phyloP scores from a whole-genome alignment of 2,888 invertebrate species.

The Caenorhabditis sulstoni region DNA sequence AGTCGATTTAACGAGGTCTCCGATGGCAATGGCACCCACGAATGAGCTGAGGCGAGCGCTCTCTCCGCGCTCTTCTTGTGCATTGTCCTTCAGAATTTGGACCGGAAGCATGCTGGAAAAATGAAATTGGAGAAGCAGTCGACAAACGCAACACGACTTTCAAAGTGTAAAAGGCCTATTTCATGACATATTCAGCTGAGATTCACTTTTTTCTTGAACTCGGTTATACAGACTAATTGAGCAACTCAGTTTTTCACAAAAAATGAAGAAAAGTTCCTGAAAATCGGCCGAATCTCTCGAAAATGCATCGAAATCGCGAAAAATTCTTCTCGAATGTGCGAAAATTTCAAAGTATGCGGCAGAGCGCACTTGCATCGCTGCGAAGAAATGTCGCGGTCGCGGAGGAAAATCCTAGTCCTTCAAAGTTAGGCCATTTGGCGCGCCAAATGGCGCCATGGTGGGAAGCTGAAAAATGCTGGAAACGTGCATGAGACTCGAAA shows the following conservation, averaged over 20 bases:
- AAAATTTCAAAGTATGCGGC: conserved; percentile 26
- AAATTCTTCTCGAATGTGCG: conserved; percentile 57
- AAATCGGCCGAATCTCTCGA: conserved; percentile 10
- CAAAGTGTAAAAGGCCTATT: neutral
- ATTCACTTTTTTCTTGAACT: neutral
- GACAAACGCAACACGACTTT: neutral
- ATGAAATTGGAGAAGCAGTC: neutral
- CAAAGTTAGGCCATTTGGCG: too few species aligned
- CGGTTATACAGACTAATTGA: too few species aligned
- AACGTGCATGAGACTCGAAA: too few species aligned
- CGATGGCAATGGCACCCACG: conserved; percentile 98
- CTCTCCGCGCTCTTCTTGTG: conserved; percentile 98
- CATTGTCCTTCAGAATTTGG: conserved; percentile 93
- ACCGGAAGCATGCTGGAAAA: conserved; percentile 81
- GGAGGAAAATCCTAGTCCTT: too few species aligned
- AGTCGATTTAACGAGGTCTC: conserved; percentile 97
- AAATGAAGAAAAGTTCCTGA: neutral
- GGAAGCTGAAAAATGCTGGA: too few species aligned
- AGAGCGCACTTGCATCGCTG: conserved; percentile 33
- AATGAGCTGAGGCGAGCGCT: conserved; percentile 97
- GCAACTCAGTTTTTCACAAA: too few species aligned
- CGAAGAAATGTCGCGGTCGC: too few species aligned
- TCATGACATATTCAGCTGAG: neutral
- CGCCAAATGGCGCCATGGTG: too few species aligned
- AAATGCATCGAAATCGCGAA: conserved; percentile 13